phyloP scores from a whole-genome alignment of 2,113 vertebrate species.

The Leptodactylus fuscus region DNA sequence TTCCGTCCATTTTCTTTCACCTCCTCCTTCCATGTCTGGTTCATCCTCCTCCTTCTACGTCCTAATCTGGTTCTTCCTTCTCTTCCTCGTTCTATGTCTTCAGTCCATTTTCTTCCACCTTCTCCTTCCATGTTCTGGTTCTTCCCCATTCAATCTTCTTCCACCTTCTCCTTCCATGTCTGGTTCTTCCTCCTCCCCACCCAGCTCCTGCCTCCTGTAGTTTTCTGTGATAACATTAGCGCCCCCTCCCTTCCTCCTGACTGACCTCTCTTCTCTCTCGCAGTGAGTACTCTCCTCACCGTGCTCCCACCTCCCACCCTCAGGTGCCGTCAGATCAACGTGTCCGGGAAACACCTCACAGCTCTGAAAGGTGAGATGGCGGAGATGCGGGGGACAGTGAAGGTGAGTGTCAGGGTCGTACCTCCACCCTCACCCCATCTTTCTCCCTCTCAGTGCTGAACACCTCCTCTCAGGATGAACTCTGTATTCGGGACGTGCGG shows the following conservation, averaged over 20 bases:
- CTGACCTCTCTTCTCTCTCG: slow-evolving; percentile 21
- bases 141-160: background rate
- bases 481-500: slow-evolving; percentile 80
- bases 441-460: slow-evolving; percentile 77
- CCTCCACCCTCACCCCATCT: slow-evolving; percentile 8
- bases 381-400: background rate
- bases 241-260: background rate
- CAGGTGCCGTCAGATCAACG: slow-evolving; percentile 83
- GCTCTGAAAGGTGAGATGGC: slow-evolving; percentile 81
- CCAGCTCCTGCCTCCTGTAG: background rate
- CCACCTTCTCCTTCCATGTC: background rate
- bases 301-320: slow-evolving; percentile 85
- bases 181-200: background rate
- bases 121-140: background rate
- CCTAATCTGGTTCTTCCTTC: background rate
- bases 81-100: too few species aligned
- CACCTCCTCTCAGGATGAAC: slow-evolving; percentile 82
- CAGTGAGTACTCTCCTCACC: slow-evolving; percentile 85
- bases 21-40: background rate
- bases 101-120: too few species aligned
- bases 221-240: background rate
- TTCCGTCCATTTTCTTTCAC: too few species aligned
- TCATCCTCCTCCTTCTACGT: background rate
- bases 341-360: slow-evolving; percentile 85
- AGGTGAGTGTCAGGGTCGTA: background rate